Base-by-base conservation (phyloP, 1,140 invertebrate genomes). In the Dufourea novaeangliae region DNA sequence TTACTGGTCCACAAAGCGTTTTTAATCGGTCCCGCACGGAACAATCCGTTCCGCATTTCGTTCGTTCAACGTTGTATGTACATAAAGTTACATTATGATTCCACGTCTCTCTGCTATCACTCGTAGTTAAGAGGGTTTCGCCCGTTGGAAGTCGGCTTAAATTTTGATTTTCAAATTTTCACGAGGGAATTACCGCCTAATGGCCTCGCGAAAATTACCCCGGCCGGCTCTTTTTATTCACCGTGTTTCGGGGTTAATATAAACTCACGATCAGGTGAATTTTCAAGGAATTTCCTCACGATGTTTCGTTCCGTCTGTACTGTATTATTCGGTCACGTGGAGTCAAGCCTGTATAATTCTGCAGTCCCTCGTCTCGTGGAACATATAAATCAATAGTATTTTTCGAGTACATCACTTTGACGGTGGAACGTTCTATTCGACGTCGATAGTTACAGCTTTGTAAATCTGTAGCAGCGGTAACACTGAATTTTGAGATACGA, bases 1-100 rank as follows among this genome's bases (percentile, higher is more conserved):
- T 72, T 61, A 72, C 69, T 32, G 39, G n/a, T 27, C 27, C n/a
- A 14, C 56, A 56, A n/a, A 37, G 32, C 69, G 56, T 62, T 72
- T 72, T 72, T 72, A 72, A 72, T 72, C 44, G 69, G 39, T 25
- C 69, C 56, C 29, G 22, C 39, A 14, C 32, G 39, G 69, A 62
- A 62, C 59, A 72, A 72, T 72, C 69, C 39, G 57, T 50, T 70
- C 62, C 46, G 59, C 61, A 44, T 72, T 71, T 72, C n/a, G n/a
- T 46, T 62, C 39, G 69, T 44, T 57, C 25, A n/a, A n/a, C 34
- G 10, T 11, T 12, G 1, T 11, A 11, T n/a, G 41, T 44, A 11
- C 41, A 2, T 2, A n/a, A n/a, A 4, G 52, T 54, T 25, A 54
- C 52, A 27, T 27, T 20, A 6, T 14, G 46, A 1, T 50, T 20